Evolutionary conservation across 1,140 invertebrate genomes (phyloP).

Genomic region (Trichogramma pretiosum): DNA sequence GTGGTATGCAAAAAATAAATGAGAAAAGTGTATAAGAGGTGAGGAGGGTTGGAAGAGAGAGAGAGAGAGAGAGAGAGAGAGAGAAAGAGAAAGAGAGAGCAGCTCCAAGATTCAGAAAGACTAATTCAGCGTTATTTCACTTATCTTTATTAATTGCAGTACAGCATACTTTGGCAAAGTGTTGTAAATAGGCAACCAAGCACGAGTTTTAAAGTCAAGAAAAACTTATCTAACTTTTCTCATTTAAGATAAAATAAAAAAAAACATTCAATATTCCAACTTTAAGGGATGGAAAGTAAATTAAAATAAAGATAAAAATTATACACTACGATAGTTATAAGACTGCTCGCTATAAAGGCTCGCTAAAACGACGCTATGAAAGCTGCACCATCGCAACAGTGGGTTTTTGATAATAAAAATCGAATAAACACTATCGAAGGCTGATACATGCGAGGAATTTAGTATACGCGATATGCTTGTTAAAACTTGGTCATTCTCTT

Average conservation of each 20-base stretch:
- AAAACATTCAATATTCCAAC: slow-evolving; percentile 7
- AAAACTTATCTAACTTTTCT: slow-evolving; percentile 20
- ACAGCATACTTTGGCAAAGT: slow-evolving; percentile 12
- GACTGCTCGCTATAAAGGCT: too few relatives aligned
- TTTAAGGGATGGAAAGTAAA: slow-evolving; percentile 12
- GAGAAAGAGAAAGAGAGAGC: slow-evolving; percentile 1
- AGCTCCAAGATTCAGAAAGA: too few relatives aligned
- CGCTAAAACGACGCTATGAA: too few relatives aligned
- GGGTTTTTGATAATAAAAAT: too few relatives aligned
- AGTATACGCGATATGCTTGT: too few relatives aligned
- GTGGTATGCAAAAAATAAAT: too few relatives aligned
- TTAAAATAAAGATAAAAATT: slow-evolving; percentile 18
- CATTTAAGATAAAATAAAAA: slow-evolving; percentile 20
- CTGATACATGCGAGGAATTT: too few relatives aligned
- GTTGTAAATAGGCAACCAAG: slow-evolving; percentile 9
- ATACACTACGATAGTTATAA: neutral
- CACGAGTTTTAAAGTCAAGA: slow-evolving; percentile 15
- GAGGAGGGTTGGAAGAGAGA: neutral
- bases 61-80: neutral
- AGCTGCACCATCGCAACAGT: too few relatives aligned
- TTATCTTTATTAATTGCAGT: slow-evolving; percentile 21
- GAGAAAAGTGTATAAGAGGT: too few relatives aligned
- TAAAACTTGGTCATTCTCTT: too few relatives aligned
- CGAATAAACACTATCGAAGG: too few relatives aligned
- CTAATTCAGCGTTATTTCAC: slow-evolving; percentile 11